Conservation (phyloP, 1,140 invertebrate genomes). For the Drosophila yakuba region DNA sequence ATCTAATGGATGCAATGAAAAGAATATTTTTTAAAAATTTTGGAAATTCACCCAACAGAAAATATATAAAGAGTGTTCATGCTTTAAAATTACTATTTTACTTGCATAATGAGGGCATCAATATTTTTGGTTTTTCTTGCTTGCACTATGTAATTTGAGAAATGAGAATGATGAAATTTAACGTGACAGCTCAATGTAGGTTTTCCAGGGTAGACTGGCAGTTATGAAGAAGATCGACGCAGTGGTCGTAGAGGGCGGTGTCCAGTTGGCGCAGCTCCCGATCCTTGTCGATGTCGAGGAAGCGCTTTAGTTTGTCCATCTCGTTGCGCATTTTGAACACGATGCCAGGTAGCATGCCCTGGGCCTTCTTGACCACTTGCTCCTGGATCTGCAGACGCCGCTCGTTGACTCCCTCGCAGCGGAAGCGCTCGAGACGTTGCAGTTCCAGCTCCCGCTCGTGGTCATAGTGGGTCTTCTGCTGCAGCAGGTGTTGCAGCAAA, state of each 20-base stretch:
- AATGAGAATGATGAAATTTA: not conserved
- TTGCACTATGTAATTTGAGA: conserved; percentile 17
- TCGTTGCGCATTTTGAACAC: conserved; percentile 66
- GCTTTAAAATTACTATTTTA: not conserved
- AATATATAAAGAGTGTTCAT: too few species aligned
- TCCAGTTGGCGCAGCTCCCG: conserved; percentile 31
- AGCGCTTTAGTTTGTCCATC: conserved; percentile 46
- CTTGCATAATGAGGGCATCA: not conserved
- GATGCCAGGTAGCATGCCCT: conserved; percentile 52
- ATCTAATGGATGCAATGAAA: not conserved
- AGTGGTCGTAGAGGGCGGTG: conserved; percentile 18
- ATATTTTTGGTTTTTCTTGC: not conserved
- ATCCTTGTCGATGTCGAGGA: conserved; percentile 27
- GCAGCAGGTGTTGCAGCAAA: conserved; percentile 47
- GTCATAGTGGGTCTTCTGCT: conserved; percentile 59
- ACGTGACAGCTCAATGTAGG: not conserved
- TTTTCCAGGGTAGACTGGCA: conserved; percentile 39
- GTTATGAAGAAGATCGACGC: conserved; percentile 17
- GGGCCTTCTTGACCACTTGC: conserved; percentile 41
- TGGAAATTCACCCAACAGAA: conserved; percentile 24
- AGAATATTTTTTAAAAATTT: not conserved
- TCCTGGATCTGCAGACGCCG: conserved; percentile 38
- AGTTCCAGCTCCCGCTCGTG: conserved; percentile 40
- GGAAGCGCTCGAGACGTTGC: conserved; percentile 53
- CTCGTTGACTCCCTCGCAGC: conserved; percentile 38